phyloP scores from a whole-genome alignment of 2,113 vertebrate genomes.

The Oncorhynchus clarkii region DNA sequence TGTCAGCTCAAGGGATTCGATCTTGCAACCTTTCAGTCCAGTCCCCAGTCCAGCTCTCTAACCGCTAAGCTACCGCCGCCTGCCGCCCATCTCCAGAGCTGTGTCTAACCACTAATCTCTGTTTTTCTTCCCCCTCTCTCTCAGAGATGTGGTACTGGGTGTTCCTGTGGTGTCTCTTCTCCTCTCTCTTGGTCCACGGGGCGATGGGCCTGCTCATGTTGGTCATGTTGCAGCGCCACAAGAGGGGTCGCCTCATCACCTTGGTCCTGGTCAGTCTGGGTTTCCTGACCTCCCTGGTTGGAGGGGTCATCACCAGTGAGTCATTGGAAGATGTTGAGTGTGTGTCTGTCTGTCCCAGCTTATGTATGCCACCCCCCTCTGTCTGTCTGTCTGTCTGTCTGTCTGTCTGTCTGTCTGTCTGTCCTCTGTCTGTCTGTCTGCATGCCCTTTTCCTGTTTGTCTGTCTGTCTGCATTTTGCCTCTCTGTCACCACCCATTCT shows the following conservation, averaged over 20 bases:
- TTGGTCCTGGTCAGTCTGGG: conserved; percentile 89
- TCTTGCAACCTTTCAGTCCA: no score
- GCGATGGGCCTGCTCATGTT: conserved; percentile 92
- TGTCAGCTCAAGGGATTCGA: no score
- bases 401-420: not conserved
- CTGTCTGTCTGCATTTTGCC: no score
- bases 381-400: not conserved
- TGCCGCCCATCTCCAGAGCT: no score
- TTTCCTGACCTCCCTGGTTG: conserved; percentile 90
- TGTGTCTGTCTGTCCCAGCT: not conserved
- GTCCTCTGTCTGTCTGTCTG: no score
- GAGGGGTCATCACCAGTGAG: conserved; percentile 96
- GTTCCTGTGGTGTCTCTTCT: conserved; percentile 99
- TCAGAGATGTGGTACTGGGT: conserved; percentile 99
- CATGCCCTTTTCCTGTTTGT: no score
- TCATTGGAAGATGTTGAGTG: not conserved
- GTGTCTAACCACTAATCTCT: not conserved
- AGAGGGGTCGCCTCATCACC: conserved; percentile 90
- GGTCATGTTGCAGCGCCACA: conserved; percentile 93
- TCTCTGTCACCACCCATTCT: no score
- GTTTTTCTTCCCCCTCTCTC: conserved; percentile 38
- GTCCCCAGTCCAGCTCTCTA: no score
- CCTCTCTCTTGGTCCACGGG: conserved; percentile 93
- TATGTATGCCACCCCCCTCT: no score
- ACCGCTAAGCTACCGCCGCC: no score